Base-by-base conservation (phyloP, 2,797 vertebrate species). In the Cyclura pinguis region DNA sequence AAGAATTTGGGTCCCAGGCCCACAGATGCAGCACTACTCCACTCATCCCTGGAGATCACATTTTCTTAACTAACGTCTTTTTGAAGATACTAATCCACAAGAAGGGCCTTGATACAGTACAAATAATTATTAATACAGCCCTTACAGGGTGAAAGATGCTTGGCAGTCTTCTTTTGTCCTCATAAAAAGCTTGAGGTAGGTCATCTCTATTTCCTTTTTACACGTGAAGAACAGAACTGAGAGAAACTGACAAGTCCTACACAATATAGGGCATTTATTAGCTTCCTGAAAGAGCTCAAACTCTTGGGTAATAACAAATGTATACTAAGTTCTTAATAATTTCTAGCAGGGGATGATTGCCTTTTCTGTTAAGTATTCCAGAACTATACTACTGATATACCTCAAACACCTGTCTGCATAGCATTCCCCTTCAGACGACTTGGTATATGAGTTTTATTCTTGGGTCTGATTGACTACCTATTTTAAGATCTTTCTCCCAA, bases 1-100 rank as follows among this genome's bases (percentile, higher is more conserved):
- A 55, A 87, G 69, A 77, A 77, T 64, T 18, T 77, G 85, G 84
- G 47, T 83, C 62, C 77, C 78, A 50, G 64, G 67, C 72, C 72
- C 85, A 77, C n/a, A 67, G 24, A 16, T 69, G 59, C 4, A 80
- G 80, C 62, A 55, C 35, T 50, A 35, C 52, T 80, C 62, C 62
- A 69, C 59, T 84, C 32, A 52, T 32, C 85, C 85, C 72, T 74
- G n/a, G 14, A 64, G n/a, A 29, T 76, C 29, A 24, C 6, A 5
- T 1, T 73, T 59, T 67, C 76, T 59, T 85, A 55, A 18, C 42
- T 47, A 27, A 35, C 14, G 74, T 22, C 29, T 74, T 73, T 73
- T 27, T 57, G 18, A 57, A 9, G 18, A 47, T 35, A 52, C 38
- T 78, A 52, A 67, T 76, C 16, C 47, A 57, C 50, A 72, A n/a